phyloP scores from a whole-genome alignment of 1,140 invertebrate species.

The Chlorops oryzae region DNA sequence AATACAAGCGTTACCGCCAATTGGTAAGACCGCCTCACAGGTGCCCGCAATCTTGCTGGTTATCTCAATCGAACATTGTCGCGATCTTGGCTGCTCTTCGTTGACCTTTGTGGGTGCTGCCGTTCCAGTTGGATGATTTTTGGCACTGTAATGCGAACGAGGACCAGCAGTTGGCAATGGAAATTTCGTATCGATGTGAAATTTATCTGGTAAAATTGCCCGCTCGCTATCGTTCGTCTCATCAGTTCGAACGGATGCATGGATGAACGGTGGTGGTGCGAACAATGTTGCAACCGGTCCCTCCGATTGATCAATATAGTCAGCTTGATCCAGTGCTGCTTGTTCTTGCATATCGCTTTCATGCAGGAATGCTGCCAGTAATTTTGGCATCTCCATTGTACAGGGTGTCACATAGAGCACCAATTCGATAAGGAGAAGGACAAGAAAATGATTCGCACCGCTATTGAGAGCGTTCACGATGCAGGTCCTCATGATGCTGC shows the following conservation, averaged over 20 bases:
- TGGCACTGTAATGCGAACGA: not conserved
- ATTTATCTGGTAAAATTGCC: not conserved
- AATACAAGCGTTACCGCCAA: slow-evolving; percentile 34
- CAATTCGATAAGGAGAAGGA: too few relatives aligned
- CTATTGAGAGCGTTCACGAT: too few relatives aligned
- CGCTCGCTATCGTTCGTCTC: not conserved
- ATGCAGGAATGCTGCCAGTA: too few relatives aligned
- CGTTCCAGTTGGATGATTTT: not conserved
- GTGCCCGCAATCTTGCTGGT: slow-evolving; percentile 34
- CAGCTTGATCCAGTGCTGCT: too few relatives aligned
- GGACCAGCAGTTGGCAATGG: not conserved
- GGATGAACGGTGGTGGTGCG: not conserved
- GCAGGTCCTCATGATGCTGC: too few relatives aligned
- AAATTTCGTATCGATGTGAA: too few relatives aligned
- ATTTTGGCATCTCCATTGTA: too few relatives aligned
- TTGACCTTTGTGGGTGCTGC: slow-evolving; percentile 3
- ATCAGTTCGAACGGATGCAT: not conserved
- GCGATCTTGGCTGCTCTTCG: slow-evolving; percentile 18
- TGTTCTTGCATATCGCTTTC: too few relatives aligned
- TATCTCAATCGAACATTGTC: slow-evolving; percentile 33
- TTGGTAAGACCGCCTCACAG: slow-evolving; percentile 29
- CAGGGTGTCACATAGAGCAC: too few relatives aligned
- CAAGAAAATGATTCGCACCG: too few relatives aligned
- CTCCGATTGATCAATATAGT: too few relatives aligned
- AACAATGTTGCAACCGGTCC: too few relatives aligned